phyloP scores from a whole-genome alignment of 2,888 invertebrate species.

The Pogonocherus hispidulus region DNA sequence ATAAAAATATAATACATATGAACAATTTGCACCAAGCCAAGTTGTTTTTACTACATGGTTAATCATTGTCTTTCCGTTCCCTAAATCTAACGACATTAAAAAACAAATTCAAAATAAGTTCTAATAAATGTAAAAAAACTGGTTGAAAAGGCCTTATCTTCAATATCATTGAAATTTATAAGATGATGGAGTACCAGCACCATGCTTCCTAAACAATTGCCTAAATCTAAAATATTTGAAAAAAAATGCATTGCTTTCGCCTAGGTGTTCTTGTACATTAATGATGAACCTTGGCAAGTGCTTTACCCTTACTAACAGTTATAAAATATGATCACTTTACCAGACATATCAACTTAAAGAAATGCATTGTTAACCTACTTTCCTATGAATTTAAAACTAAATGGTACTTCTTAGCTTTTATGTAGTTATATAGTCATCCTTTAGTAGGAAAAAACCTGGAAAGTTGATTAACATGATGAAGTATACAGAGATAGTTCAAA shows the following conservation, averaged over 20 bases:
- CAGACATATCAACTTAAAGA: slow-evolving; percentile 50
- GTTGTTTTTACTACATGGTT: slow-evolving; percentile 33
- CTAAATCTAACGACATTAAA: slow-evolving; percentile 26
- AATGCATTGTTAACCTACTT: slow-evolving; percentile 50
- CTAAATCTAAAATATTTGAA: slow-evolving; percentile 41
- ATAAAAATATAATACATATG: slow-evolving; percentile 61
- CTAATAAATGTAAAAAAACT: slow-evolving; percentile 28
- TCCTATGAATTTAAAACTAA: slow-evolving; percentile 32
- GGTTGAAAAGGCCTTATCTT: slow-evolving; percentile 25
- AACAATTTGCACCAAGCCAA: slow-evolving; percentile 60
- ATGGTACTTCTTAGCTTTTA: slow-evolving; percentile 17
- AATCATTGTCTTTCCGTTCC: slow-evolving; percentile 26
- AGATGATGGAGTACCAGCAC: slow-evolving; percentile 42
- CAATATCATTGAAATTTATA: slow-evolving; percentile 22
- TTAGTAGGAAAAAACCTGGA: slow-evolving; percentile 33
- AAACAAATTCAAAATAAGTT: slow-evolving; percentile 15
- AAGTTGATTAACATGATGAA: slow-evolving; percentile 45
- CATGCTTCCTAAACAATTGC: slow-evolving; percentile 41
- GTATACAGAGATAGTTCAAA: slow-evolving; percentile 50
- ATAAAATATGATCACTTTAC: slow-evolving; percentile 52
- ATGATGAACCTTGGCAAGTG: slow-evolving; percentile 55
- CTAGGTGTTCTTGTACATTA: slow-evolving; percentile 35
- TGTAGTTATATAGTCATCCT: slow-evolving; percentile 22
- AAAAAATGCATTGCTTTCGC: slow-evolving; percentile 44
- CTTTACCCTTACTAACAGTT: slow-evolving; percentile 52